These are phyloP conservation scores for Eidolon dupreanum DNA, from an alignment of 2,797 vertebrate genomes.

Conservation along the genomic window DNA sequence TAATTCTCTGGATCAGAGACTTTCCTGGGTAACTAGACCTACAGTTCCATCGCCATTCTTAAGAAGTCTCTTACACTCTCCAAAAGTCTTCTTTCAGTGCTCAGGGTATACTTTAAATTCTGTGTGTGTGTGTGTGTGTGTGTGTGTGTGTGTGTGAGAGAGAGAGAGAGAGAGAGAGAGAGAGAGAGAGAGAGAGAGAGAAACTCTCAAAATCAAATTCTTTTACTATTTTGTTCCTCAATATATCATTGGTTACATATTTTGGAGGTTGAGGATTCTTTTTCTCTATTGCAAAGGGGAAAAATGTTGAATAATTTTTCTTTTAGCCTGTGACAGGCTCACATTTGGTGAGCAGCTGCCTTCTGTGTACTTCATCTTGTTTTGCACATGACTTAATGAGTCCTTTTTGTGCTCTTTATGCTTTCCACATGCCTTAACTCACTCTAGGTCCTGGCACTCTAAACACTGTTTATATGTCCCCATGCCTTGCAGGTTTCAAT, in stretches of 20 bases:
- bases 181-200: too few species aligned
- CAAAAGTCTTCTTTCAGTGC: background rate
- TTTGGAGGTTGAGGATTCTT: background rate
- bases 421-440: background rate
- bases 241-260: background rate
- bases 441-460: background rate
- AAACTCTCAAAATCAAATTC: background rate
- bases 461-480: background rate
- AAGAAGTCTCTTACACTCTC: background rate
- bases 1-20: background rate
- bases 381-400: background rate
- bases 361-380: background rate
- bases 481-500: background rate
- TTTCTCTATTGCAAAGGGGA: background rate
- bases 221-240: background rate
- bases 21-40: background rate
- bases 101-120: background rate
- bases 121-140: too few species aligned
- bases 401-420: constrained; percentile 2
- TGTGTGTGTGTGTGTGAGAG: too few species aligned
- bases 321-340: background rate
- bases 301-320: background rate
- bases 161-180: too few species aligned
- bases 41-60: background rate
- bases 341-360: background rate